Base-by-base conservation (phyloP, 2,113 vertebrate species). In the Parus major region DNA sequence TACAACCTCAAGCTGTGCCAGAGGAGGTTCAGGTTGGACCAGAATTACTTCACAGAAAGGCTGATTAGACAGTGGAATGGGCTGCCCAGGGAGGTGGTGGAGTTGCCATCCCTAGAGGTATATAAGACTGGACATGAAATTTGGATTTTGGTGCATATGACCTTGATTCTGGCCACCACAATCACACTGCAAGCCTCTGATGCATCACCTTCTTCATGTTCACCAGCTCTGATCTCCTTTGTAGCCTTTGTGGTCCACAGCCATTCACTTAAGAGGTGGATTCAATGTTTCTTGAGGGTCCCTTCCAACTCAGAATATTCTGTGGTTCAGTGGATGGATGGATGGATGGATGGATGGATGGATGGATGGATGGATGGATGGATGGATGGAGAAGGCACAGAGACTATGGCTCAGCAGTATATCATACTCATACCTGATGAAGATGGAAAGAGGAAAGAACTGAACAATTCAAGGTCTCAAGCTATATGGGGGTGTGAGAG, bases 141-240 rank as follows among this genome's bases (percentile, higher is more conserved):
- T 29, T 52, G 24, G 16, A 68, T 63, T 87, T 90, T 87, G 52
- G 36, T 14, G 28, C 23, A 6, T 39, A 47, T 47, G 42, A 47
- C 60, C 44, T 84, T 71, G 35, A 61, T 81, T 88, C 52, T 85
- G 53, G 14, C 41, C 33, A 36, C 28, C 20, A 19, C 28, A 57
- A 24, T 69, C 66, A 65, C 2, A 1, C 68, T 61, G 28, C 63
- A 69, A 36, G 36, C 49, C 17, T 85, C 65, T 75, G 36, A 71
- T 1, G 2, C 9, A 39, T 75, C 17, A 31, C 24, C 13, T 53
- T n/a, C 53, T 76, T 79, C 36, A 46, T 0, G 0, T 6, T 87
- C 49, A n/a, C 33, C 22, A 69, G 41, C 46, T 90, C 61, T 60
- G 17, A 41, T 20, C 35, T 71, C 13, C 63, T 66, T 72, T 39